Evolutionary conservation across 2,113 vertebrate species (phyloP), one percentile per base, ranked within the genome.

Genomic region (Malurus alboscapulatus): DNA sequence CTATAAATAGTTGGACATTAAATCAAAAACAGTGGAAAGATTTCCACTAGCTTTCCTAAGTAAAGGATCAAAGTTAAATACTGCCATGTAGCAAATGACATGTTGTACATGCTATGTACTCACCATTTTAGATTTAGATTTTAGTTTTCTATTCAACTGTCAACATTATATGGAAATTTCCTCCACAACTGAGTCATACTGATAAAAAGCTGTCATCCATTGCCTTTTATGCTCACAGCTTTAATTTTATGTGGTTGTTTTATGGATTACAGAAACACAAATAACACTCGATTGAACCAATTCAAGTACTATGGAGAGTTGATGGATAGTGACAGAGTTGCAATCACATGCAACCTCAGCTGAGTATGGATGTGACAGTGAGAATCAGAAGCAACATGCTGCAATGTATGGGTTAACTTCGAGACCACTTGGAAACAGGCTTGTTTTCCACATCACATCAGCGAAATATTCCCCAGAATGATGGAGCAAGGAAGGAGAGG

Each of bases 401-500:
- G 20, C 24, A 44, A 26, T 9, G 3, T 19, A 26, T 74, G 20
- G 20, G 81, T 74, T 48, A 69, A 5, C 45, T 81, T 38, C 50
- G 38, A 88, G 20, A 38, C 12, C 30, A 20, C 61, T 88, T 45
- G 38, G 72, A 88, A 66, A 80, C 2, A 21, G 4, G 18, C 7
- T 45, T 81, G 14, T 61, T 67, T 89, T 84, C 29, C 55, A 54
- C 14, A 17, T 38, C 34, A 71, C 24, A 40, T 3, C 6, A 74
- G 26, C 42, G 20, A 87, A 86, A 85, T 82, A 82, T 27, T 94
- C 18, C 29, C 13, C 6, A 22, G 17, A 17, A 15, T 17, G 9
- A 20, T 7, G 9, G 44, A 58, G 17, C 2, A 1, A 3, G 10
- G 7, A 10, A 55, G 17, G 8, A 65, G 13, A 14, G 32, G 10